Evolutionary conservation across 2,113 vertebrate species (phyloP), one percentile per base, ranked within the genome.

Genomic region (Sciurus niger): DNA sequence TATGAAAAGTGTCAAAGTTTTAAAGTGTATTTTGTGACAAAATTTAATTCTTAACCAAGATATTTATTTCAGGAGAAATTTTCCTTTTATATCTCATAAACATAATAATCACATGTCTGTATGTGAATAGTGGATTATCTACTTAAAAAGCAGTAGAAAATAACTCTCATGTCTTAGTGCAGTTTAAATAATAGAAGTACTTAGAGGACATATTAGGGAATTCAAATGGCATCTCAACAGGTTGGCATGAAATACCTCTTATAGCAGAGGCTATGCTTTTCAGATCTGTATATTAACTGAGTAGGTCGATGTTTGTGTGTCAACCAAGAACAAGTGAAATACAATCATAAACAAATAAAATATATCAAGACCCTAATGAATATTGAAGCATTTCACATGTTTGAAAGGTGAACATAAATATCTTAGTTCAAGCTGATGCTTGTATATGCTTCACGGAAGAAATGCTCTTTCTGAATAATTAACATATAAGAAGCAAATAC

Each of bases 251-350:
- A 90, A 86, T 63, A 67, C 76, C 30, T 46, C 17, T 34, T 67
- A 32, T 34, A 74, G 24, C 12, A 30, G 60, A 76, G 85, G 28
- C 53, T 89, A 74, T 17, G 2, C 55, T 6, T 65, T 94, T 85
- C 28, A 77, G 37, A 73, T 82, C 58, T 90, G 63, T 70, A 8
- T 80, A 32, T 67, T 77, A n/a, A 82, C 10, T 88, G 58, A 30
- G 25, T 37, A 93, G 53, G 11, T 6, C 72, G 37, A 93, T 73
- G 53, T 67, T 93, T 96, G 84, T 87, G 43, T 78, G 55, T 90
- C 85, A 92, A 80, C 87, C 43, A 46, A 60, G 9, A 80, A 8
- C 20, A 80, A 65, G 34, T 2, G 86, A 86, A 76, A 73, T 14
- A 55, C 24, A 28, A 84, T 63, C 34, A 37, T 25, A 32, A 5